phyloP scores from a whole-genome alignment of 2,113 vertebrate genomes.

The Romanogobio albipinnatus region DNA sequence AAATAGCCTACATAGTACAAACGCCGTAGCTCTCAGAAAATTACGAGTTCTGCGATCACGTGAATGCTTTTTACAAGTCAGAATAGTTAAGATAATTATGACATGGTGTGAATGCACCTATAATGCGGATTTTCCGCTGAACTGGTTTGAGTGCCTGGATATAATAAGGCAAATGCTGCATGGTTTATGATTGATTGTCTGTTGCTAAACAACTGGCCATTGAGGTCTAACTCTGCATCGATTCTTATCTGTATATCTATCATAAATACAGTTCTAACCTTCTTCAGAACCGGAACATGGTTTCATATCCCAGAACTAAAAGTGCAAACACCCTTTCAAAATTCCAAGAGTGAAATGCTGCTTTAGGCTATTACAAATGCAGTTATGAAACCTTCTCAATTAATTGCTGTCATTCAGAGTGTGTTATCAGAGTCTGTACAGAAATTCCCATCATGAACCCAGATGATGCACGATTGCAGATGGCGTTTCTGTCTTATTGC shows the following conservation, averaged over 20 bases:
- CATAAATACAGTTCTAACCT: too few relatives aligned
- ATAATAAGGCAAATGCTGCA: background rate
- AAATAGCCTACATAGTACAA: too few relatives aligned
- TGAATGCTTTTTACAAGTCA: too few relatives aligned
- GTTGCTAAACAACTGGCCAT: background rate
- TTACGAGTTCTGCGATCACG: too few relatives aligned
- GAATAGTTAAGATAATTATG: too few relatives aligned
- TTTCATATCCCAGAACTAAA: background rate
- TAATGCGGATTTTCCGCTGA: too few relatives aligned
- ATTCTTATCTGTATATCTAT: too few relatives aligned
- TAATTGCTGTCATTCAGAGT: background rate
- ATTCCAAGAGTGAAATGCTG: background rate
- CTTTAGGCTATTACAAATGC: background rate
- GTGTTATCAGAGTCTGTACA: constrained; percentile 22
- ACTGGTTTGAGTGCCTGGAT: background rate
- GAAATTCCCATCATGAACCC: constrained; percentile 7
- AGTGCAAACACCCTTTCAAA: background rate
- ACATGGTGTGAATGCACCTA: too few relatives aligned
- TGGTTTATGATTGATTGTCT: background rate
- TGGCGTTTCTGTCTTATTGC: constrained; percentile 2
- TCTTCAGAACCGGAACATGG: background rate
- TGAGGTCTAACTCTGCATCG: too few relatives aligned
- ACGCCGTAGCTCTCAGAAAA: too few relatives aligned
- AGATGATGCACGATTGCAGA: constrained; percentile 2
- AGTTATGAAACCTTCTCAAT: constrained; percentile 20